Base-by-base conservation (phyloP, 2,113 vertebrate species). In the Elaphurus davidianus region DNA sequence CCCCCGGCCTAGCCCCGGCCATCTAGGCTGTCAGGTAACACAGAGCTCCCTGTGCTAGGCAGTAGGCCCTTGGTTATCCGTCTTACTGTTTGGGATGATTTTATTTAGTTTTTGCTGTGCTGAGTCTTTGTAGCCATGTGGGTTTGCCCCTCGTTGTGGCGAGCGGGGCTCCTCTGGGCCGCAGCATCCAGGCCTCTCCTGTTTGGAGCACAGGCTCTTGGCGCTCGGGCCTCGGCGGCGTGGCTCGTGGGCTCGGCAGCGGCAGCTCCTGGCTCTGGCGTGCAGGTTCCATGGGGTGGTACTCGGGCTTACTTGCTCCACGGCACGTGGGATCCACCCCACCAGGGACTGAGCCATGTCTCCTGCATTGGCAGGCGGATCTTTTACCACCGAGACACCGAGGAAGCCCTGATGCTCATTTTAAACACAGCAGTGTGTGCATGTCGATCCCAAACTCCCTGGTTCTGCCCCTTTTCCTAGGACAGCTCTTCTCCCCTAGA, bases 191-290 rank as follows among this genome's bases (percentile, higher is more conserved):
- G 67, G 67, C 71, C 25, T 1, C 71, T 76, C 40, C 14, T 40
- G n/a, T 74, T 12, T 14, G 71, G 40, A 43, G 71, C 40, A 4
- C 6, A 27, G 71, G 23, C 71, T 43, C 71, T 74, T 2, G 40
- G 23, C 43, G 23, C 71, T 76, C 3, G 6, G 71, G 71, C 71
- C 27, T 27, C 6, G 14, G 36, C 0, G 7, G 12, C 43, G 40
- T 1, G 36, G 21, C 14, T 23, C 40, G 0, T 76, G 71, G 12
- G 40, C 23, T 43, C 71, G 7, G 40, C 3, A 27, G 36, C 0
- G 43, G 71, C 40, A 14, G 5, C 40, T 76, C 71, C 40, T 27
- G 71, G 71, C 71, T 43, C 23, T 43, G 4, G 71, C 14, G 36
- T 12, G 43, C 23, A 3, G 71, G 17, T n/a, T 43, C 71, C 14